Base-by-base conservation (phyloP, 2,113 vertebrate genomes). In the Naja naja region DNA sequence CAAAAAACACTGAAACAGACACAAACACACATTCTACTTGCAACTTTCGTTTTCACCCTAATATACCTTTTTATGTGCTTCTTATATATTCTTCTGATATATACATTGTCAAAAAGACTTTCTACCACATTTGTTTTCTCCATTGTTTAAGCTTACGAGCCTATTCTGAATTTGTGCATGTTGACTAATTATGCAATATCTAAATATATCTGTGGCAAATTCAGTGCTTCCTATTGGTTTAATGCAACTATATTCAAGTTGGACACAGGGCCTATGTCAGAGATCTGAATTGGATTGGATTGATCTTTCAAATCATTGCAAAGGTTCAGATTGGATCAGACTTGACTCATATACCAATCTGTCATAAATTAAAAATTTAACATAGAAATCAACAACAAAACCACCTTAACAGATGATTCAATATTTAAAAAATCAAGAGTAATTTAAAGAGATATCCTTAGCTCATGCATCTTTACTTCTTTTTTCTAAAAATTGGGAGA, bases 1-100 rank as follows among this genome's bases (percentile, higher is more conserved):
- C 34, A n/a, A 7, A 39, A 2, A 6, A 86, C 95, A 87, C 88
- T 90, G 30, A 91, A 58, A 90, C 58, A 92, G 23, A 91, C 54
- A 94, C 52, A 90, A 12, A 34, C 11, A 94, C 55, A 22, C 89
- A 53, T n/a, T 94, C 43, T 39, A 93, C 91, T 81, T 94, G 53
- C 43, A 18, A 96, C 74, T 95, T 93, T 43, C 1, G 90, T 86
- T 90, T 58, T 89, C 74, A 87, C 90, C 93, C 95, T 93, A 96
- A 95, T 53, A 94, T 92, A 87, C 88, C 56, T 91, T 47, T 22
- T 93, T 1, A 3, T 89, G 93, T 94, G 91, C 92, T 93, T 89
- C 43, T n/a, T 22, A 58, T 58, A 56, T 56, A 56, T 56, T 56
- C 20, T 22, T 55, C 55, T 56, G 23, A 56, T 23, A 23, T 23